These are phyloP conservation scores for Echinometra lucunter DNA, from an alignment of 53 echinoderm and acorn worm genomes.

Conservation along the genomic window DNA sequence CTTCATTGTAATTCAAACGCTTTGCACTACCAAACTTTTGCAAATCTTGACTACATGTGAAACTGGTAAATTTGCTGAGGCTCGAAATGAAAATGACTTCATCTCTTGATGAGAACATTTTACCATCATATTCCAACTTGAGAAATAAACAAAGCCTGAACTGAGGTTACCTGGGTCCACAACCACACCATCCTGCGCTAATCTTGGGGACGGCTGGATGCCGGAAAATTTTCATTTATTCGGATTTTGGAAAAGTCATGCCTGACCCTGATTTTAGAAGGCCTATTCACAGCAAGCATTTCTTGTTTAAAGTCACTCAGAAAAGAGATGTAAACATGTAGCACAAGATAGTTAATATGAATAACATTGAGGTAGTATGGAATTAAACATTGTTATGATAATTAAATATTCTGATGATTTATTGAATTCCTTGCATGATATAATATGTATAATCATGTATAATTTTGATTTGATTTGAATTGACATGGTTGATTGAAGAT, in stretches of 20 bases:
- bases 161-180: neutral
- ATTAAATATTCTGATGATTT: no score
- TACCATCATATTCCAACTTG: neutral
- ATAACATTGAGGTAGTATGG: no score
- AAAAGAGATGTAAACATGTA: neutral
- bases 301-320: neutral
- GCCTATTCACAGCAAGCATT: constrained; percentile 27
- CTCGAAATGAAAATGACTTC: neutral
- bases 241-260: constrained; percentile 49
- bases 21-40: no score
- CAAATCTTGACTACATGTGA: no score
- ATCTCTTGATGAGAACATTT: neutral
- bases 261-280: constrained; percentile 33
- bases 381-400: no score
- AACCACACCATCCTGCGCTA: constrained; percentile 59
- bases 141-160: neutral
- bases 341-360: no score
- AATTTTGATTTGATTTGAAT: no score
- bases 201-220: constrained; percentile 45
- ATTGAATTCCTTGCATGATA: no score
- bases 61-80: neutral
- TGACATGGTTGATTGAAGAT: no score
- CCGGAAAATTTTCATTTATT: constrained; percentile 65
- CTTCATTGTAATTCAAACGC: no score
- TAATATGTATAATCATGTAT: no score